phyloP scores from a whole-genome alignment of 92 coral and sea anemone species.

The Palythoa caribaeorum region DNA sequence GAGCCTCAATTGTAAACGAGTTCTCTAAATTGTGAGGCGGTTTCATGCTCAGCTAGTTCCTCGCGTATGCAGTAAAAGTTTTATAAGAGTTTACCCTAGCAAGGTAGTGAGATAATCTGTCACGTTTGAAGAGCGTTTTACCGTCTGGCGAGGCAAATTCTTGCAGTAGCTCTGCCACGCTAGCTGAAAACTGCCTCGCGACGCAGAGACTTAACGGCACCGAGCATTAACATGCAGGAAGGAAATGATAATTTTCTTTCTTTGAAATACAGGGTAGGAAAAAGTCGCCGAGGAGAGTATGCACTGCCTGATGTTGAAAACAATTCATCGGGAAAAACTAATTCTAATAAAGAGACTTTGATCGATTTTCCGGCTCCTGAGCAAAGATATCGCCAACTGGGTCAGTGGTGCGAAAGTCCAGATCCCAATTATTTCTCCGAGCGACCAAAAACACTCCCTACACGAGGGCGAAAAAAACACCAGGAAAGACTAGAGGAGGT shows the following conservation, averaged over 20 bases:
- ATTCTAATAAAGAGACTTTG: constrained; percentile 27
- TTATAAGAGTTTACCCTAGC: background rate
- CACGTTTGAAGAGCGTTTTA: no score
- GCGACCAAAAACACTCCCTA: constrained; percentile 32
- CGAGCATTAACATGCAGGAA: no score
- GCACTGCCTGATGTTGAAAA: constrained; percentile 74
- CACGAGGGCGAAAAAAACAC: constrained; percentile 39
- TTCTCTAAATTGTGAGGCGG: no score
- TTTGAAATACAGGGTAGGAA: constrained; percentile 67
- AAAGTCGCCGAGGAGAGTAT: constrained; percentile 80
- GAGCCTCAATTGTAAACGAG: no score
- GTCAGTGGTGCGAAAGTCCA: constrained; percentile 16
- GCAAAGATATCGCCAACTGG: constrained; percentile 44
- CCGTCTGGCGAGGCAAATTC: no score
- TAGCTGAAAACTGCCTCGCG: no score
- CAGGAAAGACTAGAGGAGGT: constrained; percentile 13
- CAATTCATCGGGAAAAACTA: constrained; percentile 12
- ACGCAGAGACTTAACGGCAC: no score
- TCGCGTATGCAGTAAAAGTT: no score
- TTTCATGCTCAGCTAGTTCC: no score
- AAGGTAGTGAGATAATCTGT: background rate
- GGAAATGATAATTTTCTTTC: background rate
- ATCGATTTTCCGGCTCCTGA: constrained; percentile 43
- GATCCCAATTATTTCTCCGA: constrained; percentile 33
- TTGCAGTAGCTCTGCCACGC: no score